These are phyloP conservation scores for Argentina silus DNA, from an alignment of 2,797 vertebrate species.

Conservation along the genomic window DNA sequence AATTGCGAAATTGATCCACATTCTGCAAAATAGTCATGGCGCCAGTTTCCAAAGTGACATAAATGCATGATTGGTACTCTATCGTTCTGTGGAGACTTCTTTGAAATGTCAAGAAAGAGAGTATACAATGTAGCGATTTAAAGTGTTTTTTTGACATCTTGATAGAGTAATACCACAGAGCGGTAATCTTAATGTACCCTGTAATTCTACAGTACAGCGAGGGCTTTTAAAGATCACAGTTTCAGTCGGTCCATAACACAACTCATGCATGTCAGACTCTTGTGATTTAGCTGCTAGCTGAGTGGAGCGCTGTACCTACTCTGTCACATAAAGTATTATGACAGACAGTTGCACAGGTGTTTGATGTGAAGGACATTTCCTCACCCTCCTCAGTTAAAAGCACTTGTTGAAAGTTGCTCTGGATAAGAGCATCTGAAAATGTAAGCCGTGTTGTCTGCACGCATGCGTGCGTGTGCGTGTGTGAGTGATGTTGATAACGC, in stretches of 20 bases:
- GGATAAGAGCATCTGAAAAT: no score
- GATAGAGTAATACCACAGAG: slow-evolving; percentile 30
- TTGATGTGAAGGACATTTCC: no score
- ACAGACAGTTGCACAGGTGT: no score
- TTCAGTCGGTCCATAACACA: slow-evolving; percentile 8
- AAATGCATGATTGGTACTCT: neutral
- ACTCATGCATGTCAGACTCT: slow-evolving; percentile 10
- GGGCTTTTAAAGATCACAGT: slow-evolving; percentile 36
- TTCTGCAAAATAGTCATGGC: no score
- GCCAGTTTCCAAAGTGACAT: neutral
- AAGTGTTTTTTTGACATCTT: slow-evolving; percentile 33
- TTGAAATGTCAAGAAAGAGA: neutral
- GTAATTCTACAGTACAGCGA: slow-evolving; percentile 40
- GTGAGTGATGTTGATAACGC: no score
- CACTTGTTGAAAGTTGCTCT: no score
- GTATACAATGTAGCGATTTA: slow-evolving; percentile 42
- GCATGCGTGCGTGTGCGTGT: no score
- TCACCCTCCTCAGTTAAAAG: no score
- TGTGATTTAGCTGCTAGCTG: neutral
- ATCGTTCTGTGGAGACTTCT: neutral
- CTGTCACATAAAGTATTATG: neutral
- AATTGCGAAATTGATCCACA: no score
- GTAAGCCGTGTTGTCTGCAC: no score
- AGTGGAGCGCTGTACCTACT: slow-evolving; percentile 2
- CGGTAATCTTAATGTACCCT: slow-evolving; percentile 46